phyloP scores from a whole-genome alignment of 2,797 vertebrate genomes.

The Macroramphosus scolopax region DNA sequence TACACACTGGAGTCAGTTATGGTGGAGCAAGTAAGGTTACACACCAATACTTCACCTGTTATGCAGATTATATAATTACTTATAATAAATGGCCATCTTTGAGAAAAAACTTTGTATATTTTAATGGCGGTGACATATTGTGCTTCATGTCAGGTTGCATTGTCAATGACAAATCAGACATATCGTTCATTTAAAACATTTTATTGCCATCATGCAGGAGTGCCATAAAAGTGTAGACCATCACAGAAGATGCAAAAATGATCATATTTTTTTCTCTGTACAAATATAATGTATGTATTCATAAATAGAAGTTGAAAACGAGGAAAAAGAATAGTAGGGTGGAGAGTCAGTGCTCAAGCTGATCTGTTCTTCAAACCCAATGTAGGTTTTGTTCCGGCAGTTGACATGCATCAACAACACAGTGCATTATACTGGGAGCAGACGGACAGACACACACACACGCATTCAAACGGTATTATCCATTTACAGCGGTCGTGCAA shows the following conservation, averaged over 20 bases:
- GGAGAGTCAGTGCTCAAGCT: conserved; percentile 36
- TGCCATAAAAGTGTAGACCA: conserved; percentile 79
- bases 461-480: conserved; percentile 48
- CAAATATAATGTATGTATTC: conserved; percentile 73
- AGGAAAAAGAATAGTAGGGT: conserved; percentile 38
- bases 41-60: neutral
- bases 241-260: conserved; percentile 84
- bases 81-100: too few species aligned
- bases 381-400: conserved; percentile 66
- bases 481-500: conserved; percentile 77
- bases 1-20: conserved; percentile 1
- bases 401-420: conserved; percentile 80
- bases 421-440: conserved; percentile 72
- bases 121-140: too few species aligned
- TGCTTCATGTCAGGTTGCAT: too few species aligned
- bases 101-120: too few species aligned
- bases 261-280: conserved; percentile 71
- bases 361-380: conserved; percentile 59
- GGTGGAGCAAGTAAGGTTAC: conserved; percentile 16
- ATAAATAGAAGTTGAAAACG: conserved; percentile 75
- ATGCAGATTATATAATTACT: neutral
- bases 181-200: conserved; percentile 83
- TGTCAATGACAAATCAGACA: neutral
- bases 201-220: conserved; percentile 88
- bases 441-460: conserved; percentile 39